These are phyloP conservation scores for Sula dactylatra DNA, from an alignment of 2,113 vertebrate species.

Conservation along the genomic window DNA sequence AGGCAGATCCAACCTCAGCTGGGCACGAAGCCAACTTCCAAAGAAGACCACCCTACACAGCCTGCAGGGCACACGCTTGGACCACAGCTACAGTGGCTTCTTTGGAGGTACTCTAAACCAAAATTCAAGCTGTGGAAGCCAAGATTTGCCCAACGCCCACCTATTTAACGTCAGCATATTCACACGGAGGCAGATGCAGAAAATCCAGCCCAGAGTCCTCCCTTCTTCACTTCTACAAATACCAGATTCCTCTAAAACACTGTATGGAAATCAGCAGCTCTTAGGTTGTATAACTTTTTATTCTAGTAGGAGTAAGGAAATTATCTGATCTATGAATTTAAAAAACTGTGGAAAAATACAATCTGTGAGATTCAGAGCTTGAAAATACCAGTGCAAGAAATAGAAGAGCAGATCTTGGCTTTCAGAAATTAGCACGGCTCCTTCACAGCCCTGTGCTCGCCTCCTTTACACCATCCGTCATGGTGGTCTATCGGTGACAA, in stretches of 20 bases:
- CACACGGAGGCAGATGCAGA: background rate
- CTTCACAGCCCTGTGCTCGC: background rate
- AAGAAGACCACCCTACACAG: background rate
- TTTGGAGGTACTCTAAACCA: background rate
- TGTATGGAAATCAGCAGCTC: background rate
- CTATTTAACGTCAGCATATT: background rate
- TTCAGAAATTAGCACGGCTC: background rate
- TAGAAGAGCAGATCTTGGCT: background rate
- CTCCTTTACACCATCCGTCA: background rate
- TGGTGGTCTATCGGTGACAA: background rate
- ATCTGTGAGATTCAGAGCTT: background rate
- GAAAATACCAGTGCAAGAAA: background rate
- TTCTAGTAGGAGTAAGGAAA: constrained; percentile 17
- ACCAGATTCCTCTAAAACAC: background rate
- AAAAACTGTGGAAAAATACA: constrained; percentile 22
- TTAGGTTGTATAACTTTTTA: background rate
- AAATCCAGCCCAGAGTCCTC: background rate
- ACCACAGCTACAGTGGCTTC: background rate
- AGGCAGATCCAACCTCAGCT: background rate
- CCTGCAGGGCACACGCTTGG: background rate
- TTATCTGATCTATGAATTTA: constrained; percentile 18
- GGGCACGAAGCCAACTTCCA: background rate
- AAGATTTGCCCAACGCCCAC: background rate
- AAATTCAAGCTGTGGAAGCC: background rate
- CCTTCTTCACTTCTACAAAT: background rate